Percentiles rank a stretch among this genome's conserved stretches.
These are phyloP conservation scores for Microctonus brassicae DNA, from an alignment of 2,888 invertebrate genomes.

Conservation along the genomic window DNA sequence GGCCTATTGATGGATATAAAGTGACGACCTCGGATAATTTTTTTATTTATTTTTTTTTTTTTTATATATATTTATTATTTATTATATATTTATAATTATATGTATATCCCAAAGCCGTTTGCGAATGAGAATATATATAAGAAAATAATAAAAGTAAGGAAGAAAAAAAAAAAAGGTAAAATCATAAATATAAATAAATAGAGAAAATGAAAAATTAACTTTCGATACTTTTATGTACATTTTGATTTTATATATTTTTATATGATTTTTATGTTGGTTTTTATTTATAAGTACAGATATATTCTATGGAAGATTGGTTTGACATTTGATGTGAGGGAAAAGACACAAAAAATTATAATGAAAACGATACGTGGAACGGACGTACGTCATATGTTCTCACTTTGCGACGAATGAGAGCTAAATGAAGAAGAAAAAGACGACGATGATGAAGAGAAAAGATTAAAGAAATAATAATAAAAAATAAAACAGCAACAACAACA, in stretches of 20 bases:
- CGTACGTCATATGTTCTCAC: slow-evolving; percentile 21
- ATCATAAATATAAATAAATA: not conserved
- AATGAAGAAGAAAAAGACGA: not conserved
- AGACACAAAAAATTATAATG: slow-evolving; percentile 21
- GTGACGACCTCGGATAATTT: slow-evolving; percentile 19
- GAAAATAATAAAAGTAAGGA: too few species aligned
- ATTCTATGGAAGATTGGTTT: slow-evolving; percentile 5
- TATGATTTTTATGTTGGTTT: not conserved
- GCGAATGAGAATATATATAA: too few species aligned
- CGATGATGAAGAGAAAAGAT: not conserved
- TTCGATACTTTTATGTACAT: not conserved
- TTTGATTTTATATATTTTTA: not conserved
- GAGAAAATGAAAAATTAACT: not conserved
- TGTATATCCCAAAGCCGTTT: not conserved
- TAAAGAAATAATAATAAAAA: not conserved
- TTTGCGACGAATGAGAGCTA: not conserved
- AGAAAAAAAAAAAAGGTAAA: not conserved
- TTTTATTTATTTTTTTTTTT: too few species aligned
- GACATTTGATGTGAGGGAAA: slow-evolving; percentile 8
- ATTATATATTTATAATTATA: slow-evolving; percentile 3
- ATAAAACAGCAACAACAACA: too few species aligned
- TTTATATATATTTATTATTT: not conserved
- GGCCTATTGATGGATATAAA: slow-evolving; percentile 28
- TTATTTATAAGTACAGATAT: not conserved
- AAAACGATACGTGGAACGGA: slow-evolving; percentile 36